These are phyloP conservation scores for Lithophane semibrunnea DNA, from an alignment of 2,888 invertebrate species.

Conservation along the genomic window DNA sequence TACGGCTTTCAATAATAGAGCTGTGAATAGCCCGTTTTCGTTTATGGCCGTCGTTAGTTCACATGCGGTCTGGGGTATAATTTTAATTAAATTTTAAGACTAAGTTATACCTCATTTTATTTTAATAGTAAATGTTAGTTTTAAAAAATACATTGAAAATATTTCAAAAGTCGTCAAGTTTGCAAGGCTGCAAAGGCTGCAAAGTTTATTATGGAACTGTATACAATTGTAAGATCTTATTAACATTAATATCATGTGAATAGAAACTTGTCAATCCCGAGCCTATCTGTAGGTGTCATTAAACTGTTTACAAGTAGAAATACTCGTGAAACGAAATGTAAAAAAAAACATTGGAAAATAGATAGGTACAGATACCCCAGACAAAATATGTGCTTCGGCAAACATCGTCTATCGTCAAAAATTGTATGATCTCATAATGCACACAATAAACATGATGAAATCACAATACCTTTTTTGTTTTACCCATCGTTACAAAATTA, in stretches of 20 bases:
- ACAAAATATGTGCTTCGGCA: neutral
- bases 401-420: neutral
- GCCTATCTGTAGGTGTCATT: neutral
- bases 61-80: constrained; percentile 30
- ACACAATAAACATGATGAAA: too few species aligned
- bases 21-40: constrained; percentile 40
- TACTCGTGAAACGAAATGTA: neutral
- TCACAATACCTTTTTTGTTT: neutral
- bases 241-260: too few species aligned
- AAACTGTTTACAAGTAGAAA: neutral
- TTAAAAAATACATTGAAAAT: neutral
- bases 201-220: neutral
- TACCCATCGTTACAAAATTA: neutral
- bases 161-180: neutral
- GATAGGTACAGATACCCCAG: neutral
- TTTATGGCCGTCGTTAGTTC: constrained; percentile 49
- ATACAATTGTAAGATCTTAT: neutral
- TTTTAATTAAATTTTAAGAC: constrained; percentile 31
- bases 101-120: neutral
- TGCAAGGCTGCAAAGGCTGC: neutral
- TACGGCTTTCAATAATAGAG: constrained; percentile 51
- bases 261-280: too few species aligned
- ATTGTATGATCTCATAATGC: too few species aligned
- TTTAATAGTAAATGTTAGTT: neutral
- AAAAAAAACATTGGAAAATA: neutral